A percentile compares a stretch with the other conserved stretches of the same genome.
phyloP scores from a whole-genome alignment of 2,888 invertebrate genomes.

The Plebejus anna region DNA sequence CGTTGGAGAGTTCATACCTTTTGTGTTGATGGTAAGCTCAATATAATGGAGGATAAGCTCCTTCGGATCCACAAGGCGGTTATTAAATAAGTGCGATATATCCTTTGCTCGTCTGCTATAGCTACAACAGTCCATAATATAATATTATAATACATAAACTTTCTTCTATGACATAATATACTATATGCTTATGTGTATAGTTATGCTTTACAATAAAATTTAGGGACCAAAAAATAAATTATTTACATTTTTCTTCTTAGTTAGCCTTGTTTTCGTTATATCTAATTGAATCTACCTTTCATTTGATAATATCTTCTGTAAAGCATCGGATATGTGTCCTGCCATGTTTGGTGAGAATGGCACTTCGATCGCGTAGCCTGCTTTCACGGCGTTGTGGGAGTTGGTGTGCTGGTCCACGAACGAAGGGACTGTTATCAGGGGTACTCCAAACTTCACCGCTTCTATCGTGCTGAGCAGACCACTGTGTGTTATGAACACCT shows the following conservation, averaged over 20 bases:
- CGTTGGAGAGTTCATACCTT: background rate
- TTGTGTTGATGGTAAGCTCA: slow-evolving; percentile 11
- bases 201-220: background rate
- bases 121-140: background rate
- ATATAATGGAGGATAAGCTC: slow-evolving; percentile 20
- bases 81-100: background rate
- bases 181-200: no score
- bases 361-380: slow-evolving; percentile 14
- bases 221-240: background rate
- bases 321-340: background rate
- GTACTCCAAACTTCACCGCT: slow-evolving; percentile 18
- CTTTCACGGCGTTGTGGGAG: background rate
- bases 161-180: no score
- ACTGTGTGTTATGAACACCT: slow-evolving; percentile 22
- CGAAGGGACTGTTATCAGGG: background rate
- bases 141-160: no score
- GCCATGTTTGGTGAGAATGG: slow-evolving; percentile 20
- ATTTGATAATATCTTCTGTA: background rate
- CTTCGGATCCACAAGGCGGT: background rate
- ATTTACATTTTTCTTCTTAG: background rate
- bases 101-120: background rate
- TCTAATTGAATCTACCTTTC: background rate
- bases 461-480: slow-evolving; percentile 16
- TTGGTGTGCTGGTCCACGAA: slow-evolving; percentile 18
- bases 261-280: background rate